Evolutionary conservation across 2,113 vertebrate species (phyloP).

Genomic region (Gobius niger): DNA sequence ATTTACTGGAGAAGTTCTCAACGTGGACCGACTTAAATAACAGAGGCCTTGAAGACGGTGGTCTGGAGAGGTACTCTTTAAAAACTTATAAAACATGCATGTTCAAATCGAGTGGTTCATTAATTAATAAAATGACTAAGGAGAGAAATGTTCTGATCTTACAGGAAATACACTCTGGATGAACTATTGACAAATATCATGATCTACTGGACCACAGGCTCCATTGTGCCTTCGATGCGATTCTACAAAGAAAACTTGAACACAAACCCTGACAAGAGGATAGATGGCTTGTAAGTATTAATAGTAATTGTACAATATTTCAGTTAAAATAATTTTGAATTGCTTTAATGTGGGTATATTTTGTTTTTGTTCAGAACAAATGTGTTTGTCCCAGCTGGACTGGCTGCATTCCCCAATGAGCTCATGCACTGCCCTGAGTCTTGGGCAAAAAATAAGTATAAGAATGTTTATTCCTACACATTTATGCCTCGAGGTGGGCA

Average conservation of each 20-base stretch:
- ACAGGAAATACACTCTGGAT: slow-evolving; percentile 84
- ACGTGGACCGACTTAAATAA: slow-evolving; percentile 80
- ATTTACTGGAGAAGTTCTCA: slow-evolving; percentile 88
- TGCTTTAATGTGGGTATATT: background rate
- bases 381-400: slow-evolving; percentile 79
- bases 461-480: slow-evolving; percentile 78
- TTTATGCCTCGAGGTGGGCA: slow-evolving; percentile 84
- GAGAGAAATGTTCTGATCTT: slow-evolving; percentile 12
- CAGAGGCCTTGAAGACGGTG: slow-evolving; percentile 76
- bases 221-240: slow-evolving; percentile 84
- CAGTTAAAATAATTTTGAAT: background rate
- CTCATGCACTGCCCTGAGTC: slow-evolving; percentile 70
- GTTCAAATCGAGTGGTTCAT: background rate
- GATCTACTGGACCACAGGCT: slow-evolving; percentile 89
- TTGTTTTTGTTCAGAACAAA: slow-evolving; percentile 59
- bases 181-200: slow-evolving; percentile 86
- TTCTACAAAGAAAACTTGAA: slow-evolving; percentile 86
- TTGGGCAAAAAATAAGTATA: slow-evolving; percentile 73
- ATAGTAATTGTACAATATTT: background rate
- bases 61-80: slow-evolving; percentile 79
- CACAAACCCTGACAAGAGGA: slow-evolving; percentile 14
- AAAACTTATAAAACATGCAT: background rate
- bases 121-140: background rate
- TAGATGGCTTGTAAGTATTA: slow-evolving; percentile 67
- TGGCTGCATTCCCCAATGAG: slow-evolving; percentile 83